Evolutionary conservation across 2,113 vertebrate genomes (phyloP).

Genomic region (Stigmatopora nigra): DNA sequence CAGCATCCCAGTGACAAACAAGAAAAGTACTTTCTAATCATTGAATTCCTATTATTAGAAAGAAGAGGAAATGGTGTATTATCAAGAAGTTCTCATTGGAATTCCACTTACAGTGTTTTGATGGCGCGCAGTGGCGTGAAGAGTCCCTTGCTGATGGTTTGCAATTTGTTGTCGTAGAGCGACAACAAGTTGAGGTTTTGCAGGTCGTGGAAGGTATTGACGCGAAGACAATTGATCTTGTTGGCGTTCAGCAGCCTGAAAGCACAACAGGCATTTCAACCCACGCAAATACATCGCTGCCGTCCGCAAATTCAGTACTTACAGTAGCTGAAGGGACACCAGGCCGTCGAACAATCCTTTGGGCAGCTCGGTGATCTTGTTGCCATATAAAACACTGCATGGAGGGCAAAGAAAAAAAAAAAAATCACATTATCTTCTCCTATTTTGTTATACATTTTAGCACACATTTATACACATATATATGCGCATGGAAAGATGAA

Average conservation of each 20-base stretch:
- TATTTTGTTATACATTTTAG: background rate
- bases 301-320: constrained; percentile 64
- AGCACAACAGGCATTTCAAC: background rate
- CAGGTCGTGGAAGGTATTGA: constrained; percentile 96
- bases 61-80: too few species aligned
- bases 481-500: background rate
- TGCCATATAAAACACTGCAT: constrained; percentile 91
- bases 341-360: constrained; percentile 96
- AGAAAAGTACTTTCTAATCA: background rate
- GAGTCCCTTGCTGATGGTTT: constrained; percentile 95
- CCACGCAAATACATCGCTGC: too few species aligned
- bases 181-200: constrained; percentile 96
- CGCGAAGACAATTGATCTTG: constrained; percentile 96
- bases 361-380: constrained; percentile 96
- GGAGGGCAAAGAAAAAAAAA: constrained; percentile 2
- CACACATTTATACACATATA: too few species aligned
- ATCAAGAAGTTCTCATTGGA: too few species aligned
- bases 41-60: too few species aligned
- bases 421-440: background rate
- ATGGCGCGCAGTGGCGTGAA: constrained; percentile 89
- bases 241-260: constrained; percentile 95
- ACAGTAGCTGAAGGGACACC: constrained; percentile 93
- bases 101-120: constrained; percentile 87
- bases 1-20: background rate
- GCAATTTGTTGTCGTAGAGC: constrained; percentile 97